Percentiles rank a stretch among this genome's conserved stretches.
phyloP scores from a whole-genome alignment of 2,113 vertebrate species.

The Heterochromis multidens region DNA sequence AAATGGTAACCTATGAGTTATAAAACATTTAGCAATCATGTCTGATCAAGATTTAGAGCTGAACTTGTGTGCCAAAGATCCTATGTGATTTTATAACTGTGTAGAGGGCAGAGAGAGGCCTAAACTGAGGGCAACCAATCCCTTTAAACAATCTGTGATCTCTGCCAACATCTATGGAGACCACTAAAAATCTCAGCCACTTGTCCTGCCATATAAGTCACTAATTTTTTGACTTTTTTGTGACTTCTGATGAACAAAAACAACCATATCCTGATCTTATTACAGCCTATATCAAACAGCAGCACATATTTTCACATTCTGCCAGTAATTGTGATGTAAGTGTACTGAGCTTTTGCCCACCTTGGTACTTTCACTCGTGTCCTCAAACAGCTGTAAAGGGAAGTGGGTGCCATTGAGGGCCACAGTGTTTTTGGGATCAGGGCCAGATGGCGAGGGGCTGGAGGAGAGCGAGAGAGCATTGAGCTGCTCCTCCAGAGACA shows the following conservation, averaged over 20 bases:
- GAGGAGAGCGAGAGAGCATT: slow-evolving; percentile 83
- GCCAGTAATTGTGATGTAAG: neutral
- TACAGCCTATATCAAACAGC: neutral
- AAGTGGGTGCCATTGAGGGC: slow-evolving; percentile 85
- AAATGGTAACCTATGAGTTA: neutral
- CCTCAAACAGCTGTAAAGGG: slow-evolving; percentile 79
- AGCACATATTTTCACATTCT: neutral
- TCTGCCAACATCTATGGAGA: no score
- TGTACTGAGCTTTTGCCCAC: slow-evolving; percentile 55
- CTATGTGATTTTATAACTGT: neutral
- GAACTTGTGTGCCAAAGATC: neutral
- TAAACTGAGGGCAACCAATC: neutral
- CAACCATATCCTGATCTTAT: neutral
- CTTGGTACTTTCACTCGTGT: slow-evolving; percentile 85
- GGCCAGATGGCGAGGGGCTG: slow-evolving; percentile 64
- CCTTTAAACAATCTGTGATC: no score
- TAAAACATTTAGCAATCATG: neutral
- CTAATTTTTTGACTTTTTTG: neutral
- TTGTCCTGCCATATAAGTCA: no score
- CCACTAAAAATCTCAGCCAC: no score
- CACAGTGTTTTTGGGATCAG: slow-evolving; percentile 75
- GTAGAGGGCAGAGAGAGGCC: neutral
- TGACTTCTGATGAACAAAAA: neutral
- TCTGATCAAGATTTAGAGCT: neutral
- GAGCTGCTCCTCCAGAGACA: slow-evolving; percentile 92